Percentiles rank a stretch among this genome's conserved stretches.
phyloP scores from a whole-genome alignment of 92 coral and sea anemone genomes.

The Montipora capitata region DNA sequence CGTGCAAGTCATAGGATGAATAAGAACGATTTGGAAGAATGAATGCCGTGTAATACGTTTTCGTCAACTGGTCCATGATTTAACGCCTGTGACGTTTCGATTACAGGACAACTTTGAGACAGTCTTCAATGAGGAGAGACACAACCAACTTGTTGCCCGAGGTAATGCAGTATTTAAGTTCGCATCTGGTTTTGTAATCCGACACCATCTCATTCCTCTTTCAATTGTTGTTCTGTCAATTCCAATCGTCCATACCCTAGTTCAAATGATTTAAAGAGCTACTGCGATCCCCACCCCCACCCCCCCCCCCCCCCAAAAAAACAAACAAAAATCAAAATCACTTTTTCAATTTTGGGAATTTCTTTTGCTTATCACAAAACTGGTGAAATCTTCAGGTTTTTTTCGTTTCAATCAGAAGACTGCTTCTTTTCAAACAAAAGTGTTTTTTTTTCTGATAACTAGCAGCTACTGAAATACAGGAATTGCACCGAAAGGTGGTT shows the following conservation, averaged over 20 bases:
- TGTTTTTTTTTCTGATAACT: too few species aligned
- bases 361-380: too few species aligned
- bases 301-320: too few species aligned
- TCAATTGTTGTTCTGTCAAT: not conserved
- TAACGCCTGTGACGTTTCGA: not conserved
- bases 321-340: too few species aligned
- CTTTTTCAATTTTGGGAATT: too few species aligned
- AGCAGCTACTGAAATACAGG: too few species aligned
- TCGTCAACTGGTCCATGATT: not conserved
- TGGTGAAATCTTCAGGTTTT: too few species aligned
- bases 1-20: not conserved
- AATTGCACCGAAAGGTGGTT: too few species aligned
- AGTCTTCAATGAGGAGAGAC: constrained; percentile 86
- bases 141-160: constrained; percentile 83
- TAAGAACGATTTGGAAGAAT: too few species aligned
- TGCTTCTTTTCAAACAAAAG: too few species aligned
- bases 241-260: not conserved
- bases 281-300: not conserved
- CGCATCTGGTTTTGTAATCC: too few species aligned
- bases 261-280: not conserved
- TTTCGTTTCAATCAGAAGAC: too few species aligned
- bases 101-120: constrained; percentile 85
- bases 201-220: not conserved
- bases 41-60: not conserved
- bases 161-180: constrained; percentile 55